Evolutionary conservation across 2,888 invertebrate species (phyloP).

Genomic region (Sphinx pinastri): DNA sequence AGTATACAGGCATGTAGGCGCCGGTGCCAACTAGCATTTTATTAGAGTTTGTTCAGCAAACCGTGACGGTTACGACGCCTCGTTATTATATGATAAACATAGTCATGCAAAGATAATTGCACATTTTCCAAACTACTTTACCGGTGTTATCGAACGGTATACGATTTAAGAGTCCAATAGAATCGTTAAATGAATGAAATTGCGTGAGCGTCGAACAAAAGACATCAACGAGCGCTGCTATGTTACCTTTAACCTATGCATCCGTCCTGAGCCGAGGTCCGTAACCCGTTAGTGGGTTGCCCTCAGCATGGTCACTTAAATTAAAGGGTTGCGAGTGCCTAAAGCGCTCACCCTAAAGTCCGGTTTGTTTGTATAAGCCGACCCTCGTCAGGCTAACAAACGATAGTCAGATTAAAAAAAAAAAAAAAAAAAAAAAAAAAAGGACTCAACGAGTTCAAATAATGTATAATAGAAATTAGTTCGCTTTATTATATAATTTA

Average conservation of each 20-base stretch:
- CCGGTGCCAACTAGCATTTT: constrained; percentile 30
- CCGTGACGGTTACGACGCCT: constrained; percentile 50
- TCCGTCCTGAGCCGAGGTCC: too few species aligned
- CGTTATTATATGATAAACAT: constrained; percentile 44
- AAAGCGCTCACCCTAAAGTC: too few species aligned
- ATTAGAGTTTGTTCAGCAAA: constrained; percentile 41
- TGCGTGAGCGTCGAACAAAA: constrained; percentile 44
- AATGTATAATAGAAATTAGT: neutral
- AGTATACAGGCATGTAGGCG: constrained; percentile 30
- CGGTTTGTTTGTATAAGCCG: too few species aligned
- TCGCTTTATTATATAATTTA: neutral
- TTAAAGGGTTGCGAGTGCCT: too few species aligned
- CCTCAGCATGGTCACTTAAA: too few species aligned
- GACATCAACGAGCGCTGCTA: constrained; percentile 56
- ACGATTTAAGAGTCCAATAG: constrained; percentile 27
- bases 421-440: too few species aligned
- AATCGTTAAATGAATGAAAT: constrained; percentile 30
- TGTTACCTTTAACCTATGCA: neutral
- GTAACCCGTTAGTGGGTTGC: too few species aligned
- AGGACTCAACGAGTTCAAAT: neutral
- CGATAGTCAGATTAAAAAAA: too few species aligned
- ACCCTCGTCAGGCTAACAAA: too few species aligned
- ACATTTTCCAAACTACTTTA: constrained; percentile 34
- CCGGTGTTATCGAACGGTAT: constrained; percentile 25
- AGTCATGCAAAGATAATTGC: constrained; percentile 40